Conservation (phyloP, 2,888 invertebrate species). For the Onchidella celtica region DNA sequence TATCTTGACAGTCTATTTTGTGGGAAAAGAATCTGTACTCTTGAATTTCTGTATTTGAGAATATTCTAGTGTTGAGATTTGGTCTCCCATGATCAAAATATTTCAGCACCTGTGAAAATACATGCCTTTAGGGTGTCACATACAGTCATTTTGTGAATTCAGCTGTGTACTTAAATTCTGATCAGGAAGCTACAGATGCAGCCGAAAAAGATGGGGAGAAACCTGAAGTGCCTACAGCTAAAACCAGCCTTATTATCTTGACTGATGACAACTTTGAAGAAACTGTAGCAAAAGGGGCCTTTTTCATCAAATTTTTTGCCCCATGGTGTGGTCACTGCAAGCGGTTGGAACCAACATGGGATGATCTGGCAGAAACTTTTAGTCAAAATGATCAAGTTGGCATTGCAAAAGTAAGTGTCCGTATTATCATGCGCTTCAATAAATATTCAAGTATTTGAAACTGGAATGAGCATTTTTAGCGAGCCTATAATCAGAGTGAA, state of each 20-base stretch:
- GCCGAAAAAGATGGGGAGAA: neutral
- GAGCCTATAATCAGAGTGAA: too few species aligned
- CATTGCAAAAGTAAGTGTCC: slow-evolving; percentile 85
- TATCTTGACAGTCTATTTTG: too few species aligned
- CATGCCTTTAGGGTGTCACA: too few species aligned
- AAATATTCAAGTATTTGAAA: slow-evolving; percentile 1
- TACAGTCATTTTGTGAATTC: too few species aligned
- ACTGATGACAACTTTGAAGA: slow-evolving; percentile 88
- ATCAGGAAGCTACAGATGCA: neutral
- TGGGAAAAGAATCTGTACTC: too few species aligned
- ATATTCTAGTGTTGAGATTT: too few species aligned
- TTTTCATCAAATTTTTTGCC: slow-evolving; percentile 94
- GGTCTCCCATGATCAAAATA: too few species aligned
- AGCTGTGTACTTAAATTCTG: too few species aligned
- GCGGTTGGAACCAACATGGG: slow-evolving; percentile 92
- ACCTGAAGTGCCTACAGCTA: slow-evolving; percentile 3
- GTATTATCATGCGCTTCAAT: too few species aligned
- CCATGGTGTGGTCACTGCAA: slow-evolving; percentile 95
- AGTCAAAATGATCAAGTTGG: slow-evolving; percentile 85
- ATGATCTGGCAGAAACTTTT: slow-evolving; percentile 87
- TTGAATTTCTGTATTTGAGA: too few species aligned
- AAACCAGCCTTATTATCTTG: slow-evolving; percentile 80
- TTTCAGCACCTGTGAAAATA: too few species aligned
- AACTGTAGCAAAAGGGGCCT: slow-evolving; percentile 87
- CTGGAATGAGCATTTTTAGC: too few species aligned